phyloP scores from a whole-genome alignment of 2,797 vertebrate genomes.

The Mico argentatus region DNA sequence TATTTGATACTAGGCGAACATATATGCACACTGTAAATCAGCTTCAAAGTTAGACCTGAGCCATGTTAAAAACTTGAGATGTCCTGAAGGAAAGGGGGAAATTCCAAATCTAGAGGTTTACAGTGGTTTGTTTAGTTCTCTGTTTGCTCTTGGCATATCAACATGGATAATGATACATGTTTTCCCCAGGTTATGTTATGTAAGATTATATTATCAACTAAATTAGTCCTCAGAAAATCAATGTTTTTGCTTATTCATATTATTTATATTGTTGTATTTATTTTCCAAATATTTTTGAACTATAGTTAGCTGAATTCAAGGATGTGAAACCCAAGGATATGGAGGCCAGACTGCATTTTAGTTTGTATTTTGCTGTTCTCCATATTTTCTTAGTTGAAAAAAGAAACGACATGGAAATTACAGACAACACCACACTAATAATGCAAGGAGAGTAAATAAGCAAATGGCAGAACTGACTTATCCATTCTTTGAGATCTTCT shows the following conservation, averaged over 20 bases:
- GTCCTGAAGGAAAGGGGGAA: background rate
- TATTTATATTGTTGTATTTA: background rate
- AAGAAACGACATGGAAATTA: background rate
- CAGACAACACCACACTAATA: background rate
- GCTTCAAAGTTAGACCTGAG: background rate
- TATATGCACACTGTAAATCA: too few species aligned
- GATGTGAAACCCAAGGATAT: background rate
- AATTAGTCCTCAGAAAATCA: background rate
- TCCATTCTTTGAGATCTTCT: background rate
- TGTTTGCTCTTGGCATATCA: background rate
- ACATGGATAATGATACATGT: background rate
- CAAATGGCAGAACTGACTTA: background rate
- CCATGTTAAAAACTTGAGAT: background rate
- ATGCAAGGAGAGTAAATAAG: background rate
- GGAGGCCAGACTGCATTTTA: background rate
- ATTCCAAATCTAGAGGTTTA: background rate
- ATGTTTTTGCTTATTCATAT: background rate
- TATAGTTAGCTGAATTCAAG: background rate
- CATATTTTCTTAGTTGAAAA: background rate
- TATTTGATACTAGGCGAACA: background rate
- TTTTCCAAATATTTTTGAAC: background rate
- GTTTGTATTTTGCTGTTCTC: background rate
- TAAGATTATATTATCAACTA: background rate
- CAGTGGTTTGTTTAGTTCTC: rapidly evolving
- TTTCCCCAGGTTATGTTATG: background rate